A percentile compares a stretch with the other conserved stretches of the same genome.
These are phyloP conservation scores for Allobates femoralis DNA, from an alignment of 2,797 vertebrate species.

Conservation along the genomic window DNA sequence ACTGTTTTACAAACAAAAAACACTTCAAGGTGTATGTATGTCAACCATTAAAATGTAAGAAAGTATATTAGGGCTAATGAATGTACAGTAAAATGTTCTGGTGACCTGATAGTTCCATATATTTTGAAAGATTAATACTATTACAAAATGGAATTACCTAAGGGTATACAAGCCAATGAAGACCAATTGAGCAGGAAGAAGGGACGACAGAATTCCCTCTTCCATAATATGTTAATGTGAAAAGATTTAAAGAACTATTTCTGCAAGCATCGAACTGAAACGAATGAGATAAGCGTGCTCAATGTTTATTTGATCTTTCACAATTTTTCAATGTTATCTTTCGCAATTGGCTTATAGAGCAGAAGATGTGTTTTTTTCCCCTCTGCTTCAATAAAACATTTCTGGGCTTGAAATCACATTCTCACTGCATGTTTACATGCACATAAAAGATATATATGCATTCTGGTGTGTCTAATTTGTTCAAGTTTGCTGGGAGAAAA, in stretches of 20 bases:
- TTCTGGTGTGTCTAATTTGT: slow-evolving; percentile 37
- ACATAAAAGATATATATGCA: slow-evolving; percentile 2
- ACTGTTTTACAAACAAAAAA: too few species aligned
- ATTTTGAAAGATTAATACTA: not conserved
- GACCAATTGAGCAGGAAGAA: not conserved
- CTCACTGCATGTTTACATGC: not conserved
- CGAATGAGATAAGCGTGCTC: not conserved
- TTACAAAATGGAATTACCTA: not conserved
- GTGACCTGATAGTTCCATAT: not conserved
- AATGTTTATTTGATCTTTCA: not conserved
- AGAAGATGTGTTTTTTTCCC: not conserved
- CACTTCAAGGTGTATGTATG: too few species aligned
- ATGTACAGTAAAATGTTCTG: not conserved
- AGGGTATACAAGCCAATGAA: not conserved
- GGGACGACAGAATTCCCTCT: not conserved
- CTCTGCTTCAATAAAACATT: slow-evolving; percentile 6
- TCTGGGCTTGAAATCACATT: slow-evolving; percentile 12
- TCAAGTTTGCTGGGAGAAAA: slow-evolving; percentile 47
- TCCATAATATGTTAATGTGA: not conserved
- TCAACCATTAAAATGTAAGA: too few species aligned
- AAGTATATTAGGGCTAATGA: too few species aligned
- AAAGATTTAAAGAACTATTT: not conserved
- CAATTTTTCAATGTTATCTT: slow-evolving; percentile 4
- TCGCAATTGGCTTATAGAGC: not conserved
- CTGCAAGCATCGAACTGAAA: slow-evolving; percentile 5